Percentiles rank a stretch among this genome's conserved stretches.
Evolutionary conservation across 2,888 invertebrate species (phyloP).

Genomic region (Brassicogethes aeneus): DNA sequence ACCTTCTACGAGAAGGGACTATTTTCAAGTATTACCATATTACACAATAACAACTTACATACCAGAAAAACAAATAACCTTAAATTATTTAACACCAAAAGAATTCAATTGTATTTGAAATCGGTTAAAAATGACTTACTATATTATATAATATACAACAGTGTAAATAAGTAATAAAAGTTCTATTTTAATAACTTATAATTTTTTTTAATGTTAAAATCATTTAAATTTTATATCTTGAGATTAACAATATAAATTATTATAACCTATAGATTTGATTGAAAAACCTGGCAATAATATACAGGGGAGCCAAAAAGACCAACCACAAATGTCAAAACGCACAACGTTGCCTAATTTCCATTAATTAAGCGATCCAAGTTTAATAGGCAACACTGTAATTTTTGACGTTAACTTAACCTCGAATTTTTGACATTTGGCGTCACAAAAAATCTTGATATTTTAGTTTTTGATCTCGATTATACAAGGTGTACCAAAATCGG

Average conservation of each 20-base stretch:
- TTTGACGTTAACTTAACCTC: too few species aligned
- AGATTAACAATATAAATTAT: conserved; percentile 17
- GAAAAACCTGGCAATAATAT: conserved; percentile 27
- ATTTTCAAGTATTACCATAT: conserved; percentile 4
- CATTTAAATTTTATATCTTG: conserved; percentile 13
- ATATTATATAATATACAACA: conserved; percentile 14
- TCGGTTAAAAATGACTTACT: background rate
- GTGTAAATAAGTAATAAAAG: conserved; percentile 24
- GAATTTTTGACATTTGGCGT: too few species aligned
- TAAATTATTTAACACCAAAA: conserved; percentile 28
- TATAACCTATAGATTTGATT: conserved; percentile 18
- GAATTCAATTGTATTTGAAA: conserved; percentile 5
- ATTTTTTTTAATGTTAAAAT: conserved; percentile 17
- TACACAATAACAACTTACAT: conserved; percentile 18
- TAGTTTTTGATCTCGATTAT: too few species aligned
- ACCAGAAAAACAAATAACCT: conserved; percentile 24
- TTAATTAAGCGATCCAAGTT: too few species aligned
- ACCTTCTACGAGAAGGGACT: background rate
- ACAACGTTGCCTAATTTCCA: too few species aligned
- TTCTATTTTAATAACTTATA: conserved; percentile 19
- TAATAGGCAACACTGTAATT: too few species aligned
- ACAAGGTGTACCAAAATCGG: too few species aligned
- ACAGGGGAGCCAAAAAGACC: too few species aligned
- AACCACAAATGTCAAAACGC: too few species aligned
- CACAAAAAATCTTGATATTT: too few species aligned